Evolutionary conservation across 2,888 invertebrate species (phyloP), one percentile per base, ranked within the genome.

Genomic region (Sesia bembeciformis): DNA sequence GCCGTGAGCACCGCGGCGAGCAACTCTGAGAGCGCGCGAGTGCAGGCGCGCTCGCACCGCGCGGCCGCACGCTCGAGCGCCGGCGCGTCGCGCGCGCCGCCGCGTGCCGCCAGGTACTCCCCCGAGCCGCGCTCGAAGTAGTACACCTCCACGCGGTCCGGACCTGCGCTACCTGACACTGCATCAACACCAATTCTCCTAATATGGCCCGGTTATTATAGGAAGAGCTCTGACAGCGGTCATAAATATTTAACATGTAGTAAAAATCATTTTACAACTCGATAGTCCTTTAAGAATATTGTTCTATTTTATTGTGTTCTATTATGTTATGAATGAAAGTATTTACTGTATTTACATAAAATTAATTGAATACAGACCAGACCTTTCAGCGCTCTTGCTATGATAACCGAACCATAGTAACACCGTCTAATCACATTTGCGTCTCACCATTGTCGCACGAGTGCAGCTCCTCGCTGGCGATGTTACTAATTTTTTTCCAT

Each of bases 1-100:
- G 92, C 89, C 65, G 76, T 73, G 8, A 92, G 72, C 3, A 91
- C 91, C 75, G 93, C 93, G 67, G 92, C 93, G 5, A 91, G 52
- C 38, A 92, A 90, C 38, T 50, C 50, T 1, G 92, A 90, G 43
- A 93, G 68, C 91, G 88, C 69, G 49, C 61, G 60, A 7, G 59
- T 59, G 61, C 41, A 60, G 56, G 63, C 55, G 54, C 57, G 40
- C 49, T 46, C 52, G 54, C 39, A 40, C 23, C 53, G 52, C 46
- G 53, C 54, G 40, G 51, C 51, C 39, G 7, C 38, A 4, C 46
- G 53, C 52, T 41, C 46, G 7, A 56, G 52, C n/a, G 39, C 41
- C 46, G 38, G 5, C 7, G 50, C 39, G 39, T 7, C 8, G 5
- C 5, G 7, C 64, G 60, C 55, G 60, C 65, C 51, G 55, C 65